These are phyloP conservation scores for Actinernus sp. DNA, from an alignment of 92 coral and sea anemone species.

Conservation along the genomic window DNA sequence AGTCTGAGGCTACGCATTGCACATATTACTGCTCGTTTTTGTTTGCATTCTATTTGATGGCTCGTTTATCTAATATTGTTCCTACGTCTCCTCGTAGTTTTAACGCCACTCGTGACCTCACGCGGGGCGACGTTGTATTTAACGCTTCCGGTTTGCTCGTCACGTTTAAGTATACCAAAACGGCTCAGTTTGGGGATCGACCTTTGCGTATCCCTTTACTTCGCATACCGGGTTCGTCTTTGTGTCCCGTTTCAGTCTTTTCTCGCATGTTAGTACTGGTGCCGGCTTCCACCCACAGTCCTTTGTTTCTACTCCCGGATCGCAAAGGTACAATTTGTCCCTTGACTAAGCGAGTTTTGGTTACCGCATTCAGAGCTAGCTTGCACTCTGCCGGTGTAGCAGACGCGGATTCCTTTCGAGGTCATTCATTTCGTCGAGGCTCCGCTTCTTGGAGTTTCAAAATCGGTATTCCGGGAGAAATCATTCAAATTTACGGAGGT, in stretches of 20 bases:
- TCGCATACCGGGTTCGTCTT: background rate
- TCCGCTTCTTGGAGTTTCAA: constrained; percentile 8
- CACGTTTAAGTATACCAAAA: constrained; percentile 23
- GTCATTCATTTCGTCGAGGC: constrained; percentile 22
- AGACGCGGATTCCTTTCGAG: background rate
- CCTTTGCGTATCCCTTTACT: constrained; percentile 9
- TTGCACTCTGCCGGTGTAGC: no score
- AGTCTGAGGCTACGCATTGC: constrained; percentile 4
- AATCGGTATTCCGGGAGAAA: constrained; percentile 4
- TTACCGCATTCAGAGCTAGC: background rate
- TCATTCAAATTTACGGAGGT: constrained; percentile 12
- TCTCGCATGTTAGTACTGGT: constrained; percentile 2
- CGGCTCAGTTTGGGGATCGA: constrained; percentile 19
- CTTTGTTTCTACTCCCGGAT: background rate
- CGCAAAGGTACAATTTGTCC: background rate
- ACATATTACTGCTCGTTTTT: constrained; percentile 22
- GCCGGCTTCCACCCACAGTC: background rate
- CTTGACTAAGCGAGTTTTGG: constrained; percentile 1
- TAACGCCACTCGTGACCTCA: background rate
- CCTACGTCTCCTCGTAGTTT: background rate
- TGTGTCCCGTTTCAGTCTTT: constrained; percentile 10
- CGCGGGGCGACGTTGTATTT: background rate
- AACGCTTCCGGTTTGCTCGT: constrained; percentile 5
- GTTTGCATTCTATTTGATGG: constrained; percentile 21
- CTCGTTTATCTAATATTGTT: constrained; percentile 27